These are phyloP conservation scores for Hapalemur alaotrensis DNA, from an alignment of 2,797 vertebrate species.

Conservation along the genomic window DNA sequence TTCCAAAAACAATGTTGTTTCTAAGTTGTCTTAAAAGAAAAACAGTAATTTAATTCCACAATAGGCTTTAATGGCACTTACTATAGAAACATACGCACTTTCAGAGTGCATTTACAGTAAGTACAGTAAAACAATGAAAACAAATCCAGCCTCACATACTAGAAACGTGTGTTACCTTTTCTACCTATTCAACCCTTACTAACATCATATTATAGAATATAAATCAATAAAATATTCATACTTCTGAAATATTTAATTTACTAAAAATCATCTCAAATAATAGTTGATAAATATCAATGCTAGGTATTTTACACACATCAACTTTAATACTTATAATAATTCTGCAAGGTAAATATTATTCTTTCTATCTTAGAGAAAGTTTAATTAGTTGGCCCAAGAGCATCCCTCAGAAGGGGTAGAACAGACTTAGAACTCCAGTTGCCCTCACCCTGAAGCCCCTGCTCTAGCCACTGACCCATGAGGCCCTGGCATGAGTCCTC, in stretches of 20 bases:
- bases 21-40: constrained; percentile 25
- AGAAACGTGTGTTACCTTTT: not conserved
- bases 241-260: constrained; percentile 22
- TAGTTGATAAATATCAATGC: not conserved
- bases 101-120: not conserved
- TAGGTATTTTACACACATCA: not conserved
- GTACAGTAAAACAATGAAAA: not conserved
- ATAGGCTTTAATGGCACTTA: not conserved
- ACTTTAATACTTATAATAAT: not conserved
- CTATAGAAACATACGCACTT: not conserved
- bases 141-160: not conserved
- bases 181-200: not conserved
- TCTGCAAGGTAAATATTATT: not conserved
- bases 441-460: not conserved
- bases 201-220: not conserved
- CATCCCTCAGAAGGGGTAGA: not conserved
- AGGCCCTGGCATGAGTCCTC: not conserved
- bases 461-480: not conserved
- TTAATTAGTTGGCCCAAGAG: not conserved
- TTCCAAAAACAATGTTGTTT: constrained; percentile 23
- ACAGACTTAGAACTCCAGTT: not conserved
- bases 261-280: not conserved
- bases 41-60: constrained; percentile 15
- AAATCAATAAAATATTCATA: not conserved
- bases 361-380: not conserved